Evolutionary conservation across 2,797 vertebrate species (phyloP).

Genomic region (Macropus fuliginosus): DNA sequence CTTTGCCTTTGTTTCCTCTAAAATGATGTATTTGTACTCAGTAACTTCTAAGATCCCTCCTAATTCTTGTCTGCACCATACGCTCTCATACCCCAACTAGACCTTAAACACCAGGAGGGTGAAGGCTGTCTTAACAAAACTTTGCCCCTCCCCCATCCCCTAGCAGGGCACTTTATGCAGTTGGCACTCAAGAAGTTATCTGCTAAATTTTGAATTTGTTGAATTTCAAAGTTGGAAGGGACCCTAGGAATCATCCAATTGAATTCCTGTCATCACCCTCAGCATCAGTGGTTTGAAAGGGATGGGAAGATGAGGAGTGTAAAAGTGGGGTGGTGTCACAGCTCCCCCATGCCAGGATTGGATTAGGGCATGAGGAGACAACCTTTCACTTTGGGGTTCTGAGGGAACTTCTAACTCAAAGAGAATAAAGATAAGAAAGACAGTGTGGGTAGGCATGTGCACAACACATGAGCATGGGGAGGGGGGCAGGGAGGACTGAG

Average conservation of each 20-base stretch:
- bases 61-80: not conserved
- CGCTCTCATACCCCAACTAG: not conserved
- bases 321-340: not conserved
- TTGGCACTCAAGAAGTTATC: not conserved
- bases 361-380: not conserved
- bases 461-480: no score
- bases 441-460: no score
- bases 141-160: not conserved
- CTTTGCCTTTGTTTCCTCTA: not conserved
- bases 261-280: not conserved
- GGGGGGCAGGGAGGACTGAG: no score
- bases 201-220: not conserved
- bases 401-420: not conserved
- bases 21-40: not conserved
- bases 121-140: not conserved
- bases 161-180: not conserved
- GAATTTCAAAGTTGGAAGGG: not conserved
- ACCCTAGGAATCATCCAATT: not conserved
- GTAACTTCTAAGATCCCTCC: not conserved
- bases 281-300: not conserved
- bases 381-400: not conserved
- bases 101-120: not conserved
- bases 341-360: not conserved
- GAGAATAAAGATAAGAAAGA: not conserved
- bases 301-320: not conserved